These are phyloP conservation scores for Hylyphantes graminicola DNA, from an alignment of 1,140 invertebrate genomes.

Conservation along the genomic window DNA sequence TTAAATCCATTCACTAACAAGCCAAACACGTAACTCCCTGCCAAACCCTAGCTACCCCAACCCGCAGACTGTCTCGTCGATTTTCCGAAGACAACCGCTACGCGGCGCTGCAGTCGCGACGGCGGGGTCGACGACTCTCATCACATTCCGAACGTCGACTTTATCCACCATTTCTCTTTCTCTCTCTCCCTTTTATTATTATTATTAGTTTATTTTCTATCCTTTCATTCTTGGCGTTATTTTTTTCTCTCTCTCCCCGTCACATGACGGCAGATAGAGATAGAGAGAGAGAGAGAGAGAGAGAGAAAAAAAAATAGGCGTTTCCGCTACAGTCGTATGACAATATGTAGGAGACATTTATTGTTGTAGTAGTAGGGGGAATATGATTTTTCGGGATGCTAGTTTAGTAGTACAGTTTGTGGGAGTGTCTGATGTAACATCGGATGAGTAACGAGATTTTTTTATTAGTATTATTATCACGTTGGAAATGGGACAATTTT, in stretches of 20 bases:
- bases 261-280: neutral
- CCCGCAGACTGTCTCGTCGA: slow-evolving; percentile 21
- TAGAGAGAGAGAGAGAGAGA: no score
- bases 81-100: slow-evolving; percentile 37
- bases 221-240: slow-evolving; percentile 22
- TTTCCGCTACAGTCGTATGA: slow-evolving; percentile 12
- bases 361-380: no score
- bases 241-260: slow-evolving; percentile 7
- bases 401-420: no score
- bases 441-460: no score
- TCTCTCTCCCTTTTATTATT: slow-evolving; percentile 37
- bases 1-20: neutral
- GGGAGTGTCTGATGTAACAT: no score
- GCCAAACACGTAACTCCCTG: neutral
- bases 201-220: slow-evolving; percentile 52
- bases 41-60: slow-evolving; percentile 6
- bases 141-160: slow-evolving; percentile 46
- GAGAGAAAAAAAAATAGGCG: slow-evolving; percentile 16
- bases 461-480: no score
- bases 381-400: no score
- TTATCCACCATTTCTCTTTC: slow-evolving; percentile 20
- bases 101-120: slow-evolving; percentile 23
- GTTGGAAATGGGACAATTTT: no score
- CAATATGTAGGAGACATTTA: no score
- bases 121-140: slow-evolving; percentile 47